These are phyloP conservation scores for Phyto melanocephala DNA, from an alignment of 2,888 invertebrate species.

Conservation along the genomic window DNA sequence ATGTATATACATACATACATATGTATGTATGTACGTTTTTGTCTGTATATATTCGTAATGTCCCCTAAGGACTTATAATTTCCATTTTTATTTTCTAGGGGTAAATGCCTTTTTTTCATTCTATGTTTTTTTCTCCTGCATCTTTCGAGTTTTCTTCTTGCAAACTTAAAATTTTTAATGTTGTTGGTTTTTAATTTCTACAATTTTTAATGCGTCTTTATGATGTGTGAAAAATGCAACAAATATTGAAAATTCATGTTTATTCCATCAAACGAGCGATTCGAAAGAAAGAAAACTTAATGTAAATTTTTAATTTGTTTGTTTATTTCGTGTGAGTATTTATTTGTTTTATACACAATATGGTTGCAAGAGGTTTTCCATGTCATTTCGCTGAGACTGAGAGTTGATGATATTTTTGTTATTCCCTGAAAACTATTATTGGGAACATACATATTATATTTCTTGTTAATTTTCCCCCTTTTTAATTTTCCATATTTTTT, in stretches of 20 bases:
- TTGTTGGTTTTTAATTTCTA: conserved; percentile 33
- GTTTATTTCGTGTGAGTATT: conserved; percentile 37
- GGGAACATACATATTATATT: conserved; percentile 47
- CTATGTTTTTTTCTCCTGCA: not conserved
- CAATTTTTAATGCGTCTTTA: conserved; percentile 44
- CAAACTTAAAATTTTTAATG: conserved; percentile 19
- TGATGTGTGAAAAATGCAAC: conserved; percentile 63
- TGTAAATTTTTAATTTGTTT: conserved; percentile 46
- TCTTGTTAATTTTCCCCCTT: conserved; percentile 12
- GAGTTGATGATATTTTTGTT: conserved; percentile 4
- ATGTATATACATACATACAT: too few species aligned
- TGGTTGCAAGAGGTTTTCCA: conserved; percentile 56
- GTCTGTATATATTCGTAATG: not conserved
- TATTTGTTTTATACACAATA: conserved; percentile 50
- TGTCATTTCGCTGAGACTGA: not conserved
- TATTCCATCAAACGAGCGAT: conserved; percentile 31
- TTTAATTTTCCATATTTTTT: not conserved
- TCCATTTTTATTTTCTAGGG: conserved; percentile 20
- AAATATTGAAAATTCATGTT: conserved; percentile 62
- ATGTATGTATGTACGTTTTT: conserved; percentile 13
- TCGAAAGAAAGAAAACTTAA: conserved; percentile 8
- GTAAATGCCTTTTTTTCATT: conserved; percentile 16
- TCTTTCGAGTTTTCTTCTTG: not conserved
- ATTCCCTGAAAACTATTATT: conserved; percentile 12
- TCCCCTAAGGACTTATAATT: conserved; percentile 48